Evolutionary conservation across 2,888 invertebrate species (phyloP).

Genomic region (Exocentrus adspersus): DNA sequence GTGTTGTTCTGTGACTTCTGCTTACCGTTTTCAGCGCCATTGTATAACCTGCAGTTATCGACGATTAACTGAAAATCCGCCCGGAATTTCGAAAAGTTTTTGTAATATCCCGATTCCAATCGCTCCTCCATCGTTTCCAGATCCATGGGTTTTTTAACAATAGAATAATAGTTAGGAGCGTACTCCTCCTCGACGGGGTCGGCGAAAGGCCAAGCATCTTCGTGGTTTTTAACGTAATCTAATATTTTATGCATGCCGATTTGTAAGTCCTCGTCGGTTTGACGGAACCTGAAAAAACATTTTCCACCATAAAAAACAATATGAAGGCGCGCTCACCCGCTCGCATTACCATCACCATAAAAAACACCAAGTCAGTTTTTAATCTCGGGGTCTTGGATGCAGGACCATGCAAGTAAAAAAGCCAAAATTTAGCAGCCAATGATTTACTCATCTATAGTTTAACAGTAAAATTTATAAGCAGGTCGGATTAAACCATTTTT

Average conservation of each 20-base stretch:
- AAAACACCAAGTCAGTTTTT: constrained; percentile 14
- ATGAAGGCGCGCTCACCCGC: background rate
- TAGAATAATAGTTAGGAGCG: constrained; percentile 85
- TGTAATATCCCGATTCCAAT: constrained; percentile 83
- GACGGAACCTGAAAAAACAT: constrained; percentile 72
- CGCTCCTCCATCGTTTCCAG: constrained; percentile 88
- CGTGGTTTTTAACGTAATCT: constrained; percentile 86
- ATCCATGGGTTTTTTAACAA: constrained; percentile 86
- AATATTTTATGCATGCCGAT: constrained; percentile 93
- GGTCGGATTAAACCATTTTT: constrained; percentile 5
- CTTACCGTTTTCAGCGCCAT: constrained; percentile 92
- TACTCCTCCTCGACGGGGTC: constrained; percentile 94
- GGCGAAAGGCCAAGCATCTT: constrained; percentile 94
- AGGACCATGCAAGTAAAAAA: constrained; percentile 24
- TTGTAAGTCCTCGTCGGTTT: constrained; percentile 85
- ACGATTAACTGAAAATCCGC: constrained; percentile 92
- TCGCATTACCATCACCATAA: constrained; percentile 24
- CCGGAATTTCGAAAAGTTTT: constrained; percentile 81
- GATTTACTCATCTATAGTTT: constrained; percentile 20
- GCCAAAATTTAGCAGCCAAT: constrained; percentile 21
- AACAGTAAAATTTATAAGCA: constrained; percentile 13
- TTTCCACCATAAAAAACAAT: constrained; percentile 1
- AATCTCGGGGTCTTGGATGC: constrained; percentile 10
- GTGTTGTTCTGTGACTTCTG: too few relatives aligned
- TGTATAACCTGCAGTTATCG: constrained; percentile 91